Conservation (phyloP, 2,888 invertebrate species). For the Theretra japonica region DNA sequence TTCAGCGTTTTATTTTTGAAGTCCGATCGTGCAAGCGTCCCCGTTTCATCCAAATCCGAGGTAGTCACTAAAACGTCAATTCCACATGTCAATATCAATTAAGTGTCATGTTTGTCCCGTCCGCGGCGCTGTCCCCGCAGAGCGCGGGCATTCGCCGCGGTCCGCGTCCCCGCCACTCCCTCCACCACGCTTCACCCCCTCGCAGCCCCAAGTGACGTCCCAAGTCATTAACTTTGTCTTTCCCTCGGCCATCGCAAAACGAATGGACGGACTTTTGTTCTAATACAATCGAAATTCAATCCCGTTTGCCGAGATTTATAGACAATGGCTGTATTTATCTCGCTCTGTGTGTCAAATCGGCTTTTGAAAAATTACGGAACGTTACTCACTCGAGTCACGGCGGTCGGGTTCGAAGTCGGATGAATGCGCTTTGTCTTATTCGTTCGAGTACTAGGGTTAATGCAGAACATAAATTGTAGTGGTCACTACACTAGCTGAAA, state of each 20-base stretch:
- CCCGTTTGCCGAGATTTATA: constrained; percentile 22
- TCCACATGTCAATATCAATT: constrained; percentile 26
- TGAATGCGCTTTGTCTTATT: background rate
- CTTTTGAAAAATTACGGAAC: background rate
- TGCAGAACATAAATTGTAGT: background rate
- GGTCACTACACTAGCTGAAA: background rate
- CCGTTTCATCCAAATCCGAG: background rate
- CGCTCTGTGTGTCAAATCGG: constrained; percentile 11
- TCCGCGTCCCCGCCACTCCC: background rate
- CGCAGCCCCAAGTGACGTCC: constrained; percentile 3
- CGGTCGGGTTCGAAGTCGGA: background rate
- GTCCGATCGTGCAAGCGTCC: no score
- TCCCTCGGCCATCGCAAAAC: constrained; percentile 15
- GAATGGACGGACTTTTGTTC: constrained; percentile 28
- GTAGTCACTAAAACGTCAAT: background rate
- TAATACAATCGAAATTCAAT: constrained; percentile 28
- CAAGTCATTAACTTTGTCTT: constrained; percentile 30
- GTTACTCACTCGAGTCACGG: background rate
- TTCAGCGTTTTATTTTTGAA: background rate
- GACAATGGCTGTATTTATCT: constrained; percentile 14
- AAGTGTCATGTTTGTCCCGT: constrained; percentile 18
- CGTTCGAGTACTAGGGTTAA: background rate
- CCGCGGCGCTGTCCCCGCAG: background rate
- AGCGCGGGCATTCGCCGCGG: background rate
- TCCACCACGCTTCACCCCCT: background rate